Conservation (phyloP, 2,797 vertebrate species). For the Myripristis jacobus region DNA sequence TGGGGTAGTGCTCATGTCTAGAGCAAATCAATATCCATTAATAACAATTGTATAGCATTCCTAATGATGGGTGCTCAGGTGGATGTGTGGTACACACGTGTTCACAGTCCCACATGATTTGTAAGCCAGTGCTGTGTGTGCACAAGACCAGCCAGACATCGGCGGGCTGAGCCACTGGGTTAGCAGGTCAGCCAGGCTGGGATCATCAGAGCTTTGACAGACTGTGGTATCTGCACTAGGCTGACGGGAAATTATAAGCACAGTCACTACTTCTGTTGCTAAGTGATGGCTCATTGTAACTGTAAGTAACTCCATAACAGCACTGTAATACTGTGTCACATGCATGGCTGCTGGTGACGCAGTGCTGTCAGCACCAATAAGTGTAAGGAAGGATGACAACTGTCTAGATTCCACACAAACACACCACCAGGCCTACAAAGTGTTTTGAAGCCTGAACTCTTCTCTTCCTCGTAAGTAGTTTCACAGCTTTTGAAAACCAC, state of each 20-base stretch:
- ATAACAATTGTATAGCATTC: conserved; percentile 26
- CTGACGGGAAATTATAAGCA: conserved; percentile 37
- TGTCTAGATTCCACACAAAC: conserved; percentile 43
- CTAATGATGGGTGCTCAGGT: conserved; percentile 32
- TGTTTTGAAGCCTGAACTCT: conserved; percentile 6
- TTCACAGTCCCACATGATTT: conserved; percentile 42
- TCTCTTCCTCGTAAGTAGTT: not conserved
- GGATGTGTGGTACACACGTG: conserved; percentile 26
- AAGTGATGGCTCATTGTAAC: conserved; percentile 34
- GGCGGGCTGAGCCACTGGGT: conserved; percentile 65
- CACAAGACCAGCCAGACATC: conserved; percentile 14
- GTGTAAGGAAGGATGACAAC: conserved; percentile 59
- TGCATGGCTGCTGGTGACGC: conserved; percentile 45
- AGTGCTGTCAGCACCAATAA: conserved; percentile 56
- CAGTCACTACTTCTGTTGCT: conserved; percentile 35
- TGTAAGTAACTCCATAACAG: conserved; percentile 36
- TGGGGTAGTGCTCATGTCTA: not conserved
- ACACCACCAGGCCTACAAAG: conserved; percentile 43
- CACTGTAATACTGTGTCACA: conserved; percentile 43
- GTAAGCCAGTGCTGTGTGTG: conserved; percentile 39
- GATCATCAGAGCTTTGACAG: conserved; percentile 62
- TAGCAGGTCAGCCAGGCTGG: conserved; percentile 71
- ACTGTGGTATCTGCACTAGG: conserved; percentile 43
- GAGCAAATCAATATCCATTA: conserved; percentile 17
- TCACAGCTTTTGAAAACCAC: conserved; percentile 7